phyloP scores from a whole-genome alignment of 2,888 invertebrate species.

The Hirtodrosophila trivittata region DNA sequence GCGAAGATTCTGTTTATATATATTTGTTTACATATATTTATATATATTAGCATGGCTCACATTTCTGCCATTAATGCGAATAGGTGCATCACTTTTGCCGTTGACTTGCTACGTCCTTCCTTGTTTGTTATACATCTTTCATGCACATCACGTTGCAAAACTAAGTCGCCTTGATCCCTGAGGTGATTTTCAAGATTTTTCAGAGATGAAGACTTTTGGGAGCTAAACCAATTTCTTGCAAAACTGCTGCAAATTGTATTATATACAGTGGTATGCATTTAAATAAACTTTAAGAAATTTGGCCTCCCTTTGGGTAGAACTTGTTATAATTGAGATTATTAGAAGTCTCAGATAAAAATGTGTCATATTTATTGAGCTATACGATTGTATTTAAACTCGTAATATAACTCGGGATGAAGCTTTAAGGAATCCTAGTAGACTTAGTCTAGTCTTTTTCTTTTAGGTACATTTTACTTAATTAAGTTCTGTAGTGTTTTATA shows the following conservation, averaged over 20 bases:
- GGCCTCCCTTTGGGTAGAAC: too few relatives aligned
- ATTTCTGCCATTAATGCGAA: constrained; percentile 4
- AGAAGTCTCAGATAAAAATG: too few relatives aligned
- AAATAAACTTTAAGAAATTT: constrained; percentile 3
- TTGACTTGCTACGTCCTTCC: neutral
- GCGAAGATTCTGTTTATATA: constrained; percentile 1
- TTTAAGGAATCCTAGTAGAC: too few relatives aligned
- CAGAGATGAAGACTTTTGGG: constrained; percentile 26
- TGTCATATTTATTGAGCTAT: too few relatives aligned
- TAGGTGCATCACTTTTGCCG: constrained; percentile 3
- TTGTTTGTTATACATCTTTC: constrained; percentile 12
- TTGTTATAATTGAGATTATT: too few relatives aligned
- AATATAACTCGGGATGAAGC: too few relatives aligned
- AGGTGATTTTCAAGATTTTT: constrained; percentile 51
- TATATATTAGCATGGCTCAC: constrained; percentile 36
- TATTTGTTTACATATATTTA: constrained; percentile 9
- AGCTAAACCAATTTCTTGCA: constrained; percentile 41
- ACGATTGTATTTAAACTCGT: too few relatives aligned
- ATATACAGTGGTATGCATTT: neutral
- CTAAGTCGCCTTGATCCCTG: constrained; percentile 45
- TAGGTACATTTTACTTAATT: too few relatives aligned
- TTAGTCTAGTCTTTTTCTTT: too few relatives aligned
- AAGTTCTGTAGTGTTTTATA: neutral
- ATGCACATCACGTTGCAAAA: constrained; percentile 38
- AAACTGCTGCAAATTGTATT: constrained; percentile 16